Evolutionary conservation across 2,797 vertebrate genomes (phyloP).

Genomic region (Sebastes cheni): DNA sequence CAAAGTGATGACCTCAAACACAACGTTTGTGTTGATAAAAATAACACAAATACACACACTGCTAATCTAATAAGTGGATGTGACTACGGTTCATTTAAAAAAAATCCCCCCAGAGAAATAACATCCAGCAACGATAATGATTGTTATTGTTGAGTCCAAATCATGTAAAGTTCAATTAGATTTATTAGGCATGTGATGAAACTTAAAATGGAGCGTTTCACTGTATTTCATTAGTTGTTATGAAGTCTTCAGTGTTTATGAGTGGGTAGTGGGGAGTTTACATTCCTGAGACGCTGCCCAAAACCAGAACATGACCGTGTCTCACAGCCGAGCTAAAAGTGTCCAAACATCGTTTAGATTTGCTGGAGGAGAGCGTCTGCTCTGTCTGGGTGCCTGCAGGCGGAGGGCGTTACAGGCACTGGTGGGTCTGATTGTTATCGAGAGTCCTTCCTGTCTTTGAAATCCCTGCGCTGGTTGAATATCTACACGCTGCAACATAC

Average conservation of each 20-base stretch:
- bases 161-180: neutral
- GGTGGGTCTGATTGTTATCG: constrained; percentile 51
- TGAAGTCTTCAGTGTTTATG: constrained; percentile 44
- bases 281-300: constrained; percentile 52
- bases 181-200: neutral
- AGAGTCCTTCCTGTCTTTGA: constrained; percentile 60
- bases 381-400: constrained; percentile 23
- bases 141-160: constrained; percentile 7
- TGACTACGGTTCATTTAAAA: neutral
- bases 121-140: constrained; percentile 8
- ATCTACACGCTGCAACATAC: neutral
- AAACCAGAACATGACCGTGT: constrained; percentile 19
- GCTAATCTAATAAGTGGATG: constrained; percentile 34
- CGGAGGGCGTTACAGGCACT: constrained; percentile 22
- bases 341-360: constrained; percentile 36
- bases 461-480: constrained; percentile 8
- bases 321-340: constrained; percentile 34
- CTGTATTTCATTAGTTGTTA: constrained; percentile 32
- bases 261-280: constrained; percentile 43
- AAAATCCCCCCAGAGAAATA: constrained; percentile 5
- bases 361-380: constrained; percentile 1
- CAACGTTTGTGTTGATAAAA: constrained; percentile 12
- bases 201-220: neutral
- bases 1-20: neutral
- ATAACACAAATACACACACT: constrained; percentile 30